phyloP scores from a whole-genome alignment of 2,113 vertebrate species.

The Gadus chalcogrammus region DNA sequence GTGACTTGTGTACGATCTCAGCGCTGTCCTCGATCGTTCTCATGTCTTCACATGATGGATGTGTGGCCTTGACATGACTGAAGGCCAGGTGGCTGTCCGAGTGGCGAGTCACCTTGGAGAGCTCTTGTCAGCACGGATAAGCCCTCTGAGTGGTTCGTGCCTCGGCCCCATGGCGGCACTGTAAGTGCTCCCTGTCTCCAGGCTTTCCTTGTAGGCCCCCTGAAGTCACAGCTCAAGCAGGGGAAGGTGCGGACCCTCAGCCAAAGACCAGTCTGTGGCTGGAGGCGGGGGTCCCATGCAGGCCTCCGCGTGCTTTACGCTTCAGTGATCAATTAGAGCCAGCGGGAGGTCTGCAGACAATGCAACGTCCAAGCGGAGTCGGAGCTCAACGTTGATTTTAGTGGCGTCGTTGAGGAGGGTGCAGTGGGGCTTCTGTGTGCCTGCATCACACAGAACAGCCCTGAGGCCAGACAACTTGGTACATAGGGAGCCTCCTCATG shows the following conservation, averaged over 20 bases:
- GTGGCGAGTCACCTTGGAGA: slow-evolving; percentile 23
- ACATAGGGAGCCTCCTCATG: slow-evolving; percentile 36
- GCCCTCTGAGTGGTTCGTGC: slow-evolving; percentile 23
- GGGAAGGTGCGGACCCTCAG: slow-evolving; percentile 4
- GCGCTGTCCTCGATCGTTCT: slow-evolving; percentile 22
- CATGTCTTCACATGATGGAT: slow-evolving; percentile 32
- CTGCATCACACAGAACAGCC: slow-evolving; percentile 11
- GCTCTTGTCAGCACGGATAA: slow-evolving; percentile 51
- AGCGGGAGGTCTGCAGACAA: slow-evolving; percentile 29
- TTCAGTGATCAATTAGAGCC: slow-evolving; percentile 51
- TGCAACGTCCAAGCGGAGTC: slow-evolving; percentile 19
- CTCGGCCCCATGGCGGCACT: slow-evolving; percentile 24
- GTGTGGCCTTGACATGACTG: slow-evolving; percentile 54
- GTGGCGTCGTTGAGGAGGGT: not conserved
- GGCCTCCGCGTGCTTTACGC: slow-evolving; percentile 29
- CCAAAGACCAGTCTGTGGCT: slow-evolving; percentile 21
- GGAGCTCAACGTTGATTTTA: slow-evolving; percentile 19
- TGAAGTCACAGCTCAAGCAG: slow-evolving; percentile 23
- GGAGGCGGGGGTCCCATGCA: slow-evolving; percentile 11
- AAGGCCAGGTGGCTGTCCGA: slow-evolving; percentile 27
- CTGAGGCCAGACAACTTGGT: slow-evolving; percentile 27
- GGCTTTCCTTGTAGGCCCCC: slow-evolving; percentile 14
- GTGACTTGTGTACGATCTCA: slow-evolving; percentile 16
- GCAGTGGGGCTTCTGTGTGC: not conserved
- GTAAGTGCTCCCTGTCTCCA: slow-evolving; percentile 47